These are phyloP conservation scores for Hydrotaea diabolus DNA, from an alignment of 2,888 invertebrate genomes.

Conservation along the genomic window DNA sequence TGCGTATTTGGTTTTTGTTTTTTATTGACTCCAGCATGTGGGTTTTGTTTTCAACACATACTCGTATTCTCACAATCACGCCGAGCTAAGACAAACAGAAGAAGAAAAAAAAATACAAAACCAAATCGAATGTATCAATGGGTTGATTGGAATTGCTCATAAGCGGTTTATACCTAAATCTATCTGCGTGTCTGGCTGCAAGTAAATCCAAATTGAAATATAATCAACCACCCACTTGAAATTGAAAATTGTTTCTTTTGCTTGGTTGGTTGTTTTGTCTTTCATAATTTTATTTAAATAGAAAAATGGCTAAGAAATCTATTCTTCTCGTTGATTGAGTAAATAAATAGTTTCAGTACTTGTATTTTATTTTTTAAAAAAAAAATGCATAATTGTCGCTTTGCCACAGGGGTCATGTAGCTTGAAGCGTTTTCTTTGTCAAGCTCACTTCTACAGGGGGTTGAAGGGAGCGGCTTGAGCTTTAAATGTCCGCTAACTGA, in stretches of 20 bases:
- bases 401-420: not conserved
- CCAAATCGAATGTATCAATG: constrained; percentile 17
- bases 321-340: not conserved
- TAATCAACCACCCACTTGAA: constrained; percentile 4
- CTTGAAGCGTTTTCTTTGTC: not conserved
- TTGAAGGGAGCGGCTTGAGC: not conserved
- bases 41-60: constrained; percentile 17
- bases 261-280: not conserved
- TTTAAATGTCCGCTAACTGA: not conserved
- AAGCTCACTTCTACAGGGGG: not conserved
- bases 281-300: not conserved
- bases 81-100: not conserved
- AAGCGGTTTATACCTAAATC: not conserved
- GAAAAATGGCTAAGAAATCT: not conserved
- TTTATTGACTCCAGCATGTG: constrained; percentile 19
- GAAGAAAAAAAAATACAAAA: not conserved
- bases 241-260: not conserved
- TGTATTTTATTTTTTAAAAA: not conserved
- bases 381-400: not conserved
- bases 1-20: too few relatives aligned
- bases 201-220: not conserved
- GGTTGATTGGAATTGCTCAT: not conserved
- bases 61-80: not conserved
- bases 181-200: not conserved
- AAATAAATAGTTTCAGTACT: not conserved